Base-by-base conservation (phyloP, 35 echinoderm and acorn worm species). In the Ptychodera flava region DNA sequence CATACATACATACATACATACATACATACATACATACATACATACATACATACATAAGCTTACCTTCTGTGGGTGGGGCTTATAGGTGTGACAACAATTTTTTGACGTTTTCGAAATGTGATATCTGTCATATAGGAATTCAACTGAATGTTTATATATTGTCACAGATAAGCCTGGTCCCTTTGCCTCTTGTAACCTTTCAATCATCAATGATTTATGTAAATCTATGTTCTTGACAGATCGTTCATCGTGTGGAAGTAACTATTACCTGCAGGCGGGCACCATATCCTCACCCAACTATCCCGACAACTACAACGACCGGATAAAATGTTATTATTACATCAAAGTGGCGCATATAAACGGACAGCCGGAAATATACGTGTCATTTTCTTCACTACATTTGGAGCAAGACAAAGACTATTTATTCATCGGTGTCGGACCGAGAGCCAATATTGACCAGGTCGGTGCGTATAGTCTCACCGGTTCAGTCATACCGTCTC, bases 1-100 rank as follows among this genome's bases (percentile, higher is more conserved):
- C 45, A 64, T 64, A 64, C 45, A 64, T 64, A 64, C 45, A 64
- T 64, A 64, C 45, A 64, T 64, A 64, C 45, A 64, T 64, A 64
- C 45, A 64, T 64, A 64, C 45, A 64, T 64, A 64, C 45, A 64
- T 64, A 64, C 45, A 64, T 64, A 64, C 45, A 64, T 64, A 64
- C 45, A 64, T 64, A 64, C 45, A 64, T 64, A 64, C 6, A 64
- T 64, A 64, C 45, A 64, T 64, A 64, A 64, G 45, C 45, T 64
- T 64, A 64, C 45, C 6, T 22, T 22, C 22, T 64, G 22, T 12
- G 22, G 6, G 22, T n/a, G n/a, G n/a, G n/a, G n/a, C n/a, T n/a
- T n/a, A n/a, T n/a, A n/a, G n/a, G n/a, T n/a, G n/a, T n/a, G n/a
- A n/a, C n/a, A n/a, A n/a, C n/a, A n/a, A n/a, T n/a, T n/a, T n/a